phyloP scores from a whole-genome alignment of 2,797 vertebrate species.

The Cygnus olor region DNA sequence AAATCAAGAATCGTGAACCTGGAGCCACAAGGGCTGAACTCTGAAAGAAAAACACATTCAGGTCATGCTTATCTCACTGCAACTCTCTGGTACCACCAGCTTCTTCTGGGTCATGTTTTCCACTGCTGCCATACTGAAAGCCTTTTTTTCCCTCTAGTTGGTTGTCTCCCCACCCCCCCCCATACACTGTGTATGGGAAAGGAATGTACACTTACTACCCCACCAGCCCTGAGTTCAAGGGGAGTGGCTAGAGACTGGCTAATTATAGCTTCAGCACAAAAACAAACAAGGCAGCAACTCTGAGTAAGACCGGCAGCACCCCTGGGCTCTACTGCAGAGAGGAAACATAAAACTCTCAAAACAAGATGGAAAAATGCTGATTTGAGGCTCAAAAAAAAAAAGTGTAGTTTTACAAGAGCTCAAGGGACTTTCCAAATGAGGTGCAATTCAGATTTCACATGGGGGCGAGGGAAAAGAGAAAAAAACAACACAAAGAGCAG shows the following conservation, averaged over 20 bases:
- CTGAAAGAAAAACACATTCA: background rate
- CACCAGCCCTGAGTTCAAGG: background rate
- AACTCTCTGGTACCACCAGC: background rate
- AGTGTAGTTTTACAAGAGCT: rapidly evolving
- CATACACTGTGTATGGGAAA: background rate
- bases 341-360: background rate
- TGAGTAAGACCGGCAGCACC: background rate
- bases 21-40: background rate
- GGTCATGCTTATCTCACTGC: background rate
- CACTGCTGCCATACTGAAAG: background rate
- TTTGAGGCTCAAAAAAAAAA: background rate
- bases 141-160: no score
- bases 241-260: background rate
- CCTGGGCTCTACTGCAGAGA: background rate
- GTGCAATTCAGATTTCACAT: background rate
- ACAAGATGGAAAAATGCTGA: background rate
- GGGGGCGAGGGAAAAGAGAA: background rate
- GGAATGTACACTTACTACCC: background rate
- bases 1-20: background rate
- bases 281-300: constrained; percentile 8
- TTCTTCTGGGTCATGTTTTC: rapidly evolving
- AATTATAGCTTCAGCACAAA: constrained; percentile 36
- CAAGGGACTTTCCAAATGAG: background rate
- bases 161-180: no score
- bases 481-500: background rate